Conservation (phyloP, 1,140 invertebrate species). For the Sitophilus oryzae region DNA sequence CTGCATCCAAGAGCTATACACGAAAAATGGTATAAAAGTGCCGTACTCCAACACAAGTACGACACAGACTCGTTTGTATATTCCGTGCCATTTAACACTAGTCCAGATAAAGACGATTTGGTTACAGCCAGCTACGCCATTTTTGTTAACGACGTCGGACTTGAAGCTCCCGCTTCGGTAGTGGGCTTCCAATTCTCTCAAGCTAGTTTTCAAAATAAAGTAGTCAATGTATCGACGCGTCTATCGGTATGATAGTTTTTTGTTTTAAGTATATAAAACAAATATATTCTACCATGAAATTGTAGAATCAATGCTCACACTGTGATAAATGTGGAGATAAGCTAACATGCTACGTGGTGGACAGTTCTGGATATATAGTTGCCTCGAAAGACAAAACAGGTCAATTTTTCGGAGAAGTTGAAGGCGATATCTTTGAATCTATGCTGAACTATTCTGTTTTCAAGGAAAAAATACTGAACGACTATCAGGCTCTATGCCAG, state of each 20-base stretch:
- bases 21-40: constrained; percentile 88
- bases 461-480: constrained; percentile 69
- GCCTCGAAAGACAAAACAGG: constrained; percentile 66
- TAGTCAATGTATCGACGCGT: constrained; percentile 59
- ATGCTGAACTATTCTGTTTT: constrained; percentile 71
- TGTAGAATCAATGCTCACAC: constrained; percentile 47
- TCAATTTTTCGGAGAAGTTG: constrained; percentile 77
- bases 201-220: constrained; percentile 56
- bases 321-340: constrained; percentile 52
- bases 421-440: constrained; percentile 71
- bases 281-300: constrained; percentile 10
- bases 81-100: constrained; percentile 64
- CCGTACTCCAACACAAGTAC: constrained; percentile 76
- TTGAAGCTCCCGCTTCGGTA: constrained; percentile 78
- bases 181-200: constrained; percentile 80
- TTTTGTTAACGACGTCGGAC: constrained; percentile 70
- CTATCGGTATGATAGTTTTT: constrained; percentile 21
- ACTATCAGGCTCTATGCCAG: constrained; percentile 77
- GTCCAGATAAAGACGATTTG: constrained; percentile 50
- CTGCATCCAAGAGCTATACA: constrained; percentile 74
- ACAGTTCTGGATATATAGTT: constrained; percentile 86
- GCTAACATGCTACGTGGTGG: constrained; percentile 77
- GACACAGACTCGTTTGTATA: constrained; percentile 71
- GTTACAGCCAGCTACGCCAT: constrained; percentile 81
- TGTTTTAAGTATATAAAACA: not conserved